These are phyloP conservation scores for Diachasma alloeum DNA, from an alignment of 1,140 invertebrate genomes.

Conservation along the genomic window DNA sequence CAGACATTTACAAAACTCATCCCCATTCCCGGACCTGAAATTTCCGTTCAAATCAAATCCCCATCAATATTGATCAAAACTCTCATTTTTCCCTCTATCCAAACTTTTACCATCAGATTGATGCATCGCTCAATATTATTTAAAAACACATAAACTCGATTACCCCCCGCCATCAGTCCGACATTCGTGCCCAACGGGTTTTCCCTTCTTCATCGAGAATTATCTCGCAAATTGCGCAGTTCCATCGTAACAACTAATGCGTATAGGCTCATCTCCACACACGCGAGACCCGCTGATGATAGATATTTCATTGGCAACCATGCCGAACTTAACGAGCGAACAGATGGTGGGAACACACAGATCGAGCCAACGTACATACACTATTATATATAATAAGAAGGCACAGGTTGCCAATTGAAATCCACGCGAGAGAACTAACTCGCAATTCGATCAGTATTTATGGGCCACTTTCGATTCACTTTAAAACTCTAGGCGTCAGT, in stretches of 20 bases:
- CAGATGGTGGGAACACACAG: not conserved
- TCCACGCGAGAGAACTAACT: not conserved
- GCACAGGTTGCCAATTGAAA: not conserved
- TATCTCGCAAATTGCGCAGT: not conserved
- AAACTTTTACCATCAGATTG: no score
- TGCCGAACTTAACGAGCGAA: not conserved
- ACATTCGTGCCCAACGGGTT: no score
- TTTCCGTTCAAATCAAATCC: no score
- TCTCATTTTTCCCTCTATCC: no score
- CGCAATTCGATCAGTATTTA: not conserved
- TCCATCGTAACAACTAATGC: not conserved
- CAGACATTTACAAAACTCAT: no score
- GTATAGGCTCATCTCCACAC: not conserved
- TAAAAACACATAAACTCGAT: no score
- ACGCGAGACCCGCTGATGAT: not conserved
- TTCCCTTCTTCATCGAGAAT: not conserved
- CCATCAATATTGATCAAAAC: no score
- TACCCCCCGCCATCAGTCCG: no score
- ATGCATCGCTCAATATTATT: no score
- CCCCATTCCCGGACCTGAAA: no score
- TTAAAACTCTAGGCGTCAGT: not conserved
- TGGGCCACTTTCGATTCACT: not conserved
- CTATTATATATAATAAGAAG: not conserved
- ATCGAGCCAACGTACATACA: not conserved
- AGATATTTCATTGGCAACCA: slow-evolving; percentile 7